A percentile compares a stretch with the other conserved stretches of the same genome.
These are phyloP conservation scores for Heliornis fulica DNA, from an alignment of 2,113 vertebrate species.

Conservation along the genomic window DNA sequence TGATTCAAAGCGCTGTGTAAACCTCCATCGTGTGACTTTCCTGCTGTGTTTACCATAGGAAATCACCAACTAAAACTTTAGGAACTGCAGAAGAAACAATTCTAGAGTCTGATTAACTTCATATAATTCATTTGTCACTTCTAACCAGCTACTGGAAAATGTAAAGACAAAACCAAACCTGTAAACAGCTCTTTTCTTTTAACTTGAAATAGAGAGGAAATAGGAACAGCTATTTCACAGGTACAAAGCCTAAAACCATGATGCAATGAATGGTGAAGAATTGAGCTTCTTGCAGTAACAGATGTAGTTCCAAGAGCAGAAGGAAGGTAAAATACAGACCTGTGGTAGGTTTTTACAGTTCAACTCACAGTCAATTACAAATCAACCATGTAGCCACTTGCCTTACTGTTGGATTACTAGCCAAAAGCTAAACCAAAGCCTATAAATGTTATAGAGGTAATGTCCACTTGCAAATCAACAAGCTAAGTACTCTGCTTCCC, in stretches of 20 bases:
- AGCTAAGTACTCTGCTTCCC: neutral
- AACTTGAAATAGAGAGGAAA: neutral
- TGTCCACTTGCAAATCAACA: neutral
- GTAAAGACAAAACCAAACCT: neutral
- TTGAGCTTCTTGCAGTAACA: neutral
- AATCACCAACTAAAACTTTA: neutral
- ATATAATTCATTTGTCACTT: neutral
- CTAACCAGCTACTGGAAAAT: neutral
- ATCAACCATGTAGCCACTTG: neutral
- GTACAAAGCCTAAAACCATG: neutral
- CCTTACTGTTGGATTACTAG: neutral
- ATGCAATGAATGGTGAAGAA: neutral
- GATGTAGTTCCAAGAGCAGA: neutral
- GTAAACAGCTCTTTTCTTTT: neutral
- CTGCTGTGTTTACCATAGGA: neutral
- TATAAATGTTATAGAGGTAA: neutral
- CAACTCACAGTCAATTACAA: neutral
- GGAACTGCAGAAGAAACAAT: neutral
- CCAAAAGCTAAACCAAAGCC: neutral
- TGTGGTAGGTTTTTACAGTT: neutral
- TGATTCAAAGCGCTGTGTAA: neutral
- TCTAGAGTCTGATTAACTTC: neutral
- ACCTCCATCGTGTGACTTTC: fast-evolving
- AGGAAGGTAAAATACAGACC: neutral
- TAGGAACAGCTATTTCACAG: neutral